Evolutionary conservation across 2,113 vertebrate species (phyloP), one percentile per base, ranked within the genome.

Genomic region (Xiphias gladius): DNA sequence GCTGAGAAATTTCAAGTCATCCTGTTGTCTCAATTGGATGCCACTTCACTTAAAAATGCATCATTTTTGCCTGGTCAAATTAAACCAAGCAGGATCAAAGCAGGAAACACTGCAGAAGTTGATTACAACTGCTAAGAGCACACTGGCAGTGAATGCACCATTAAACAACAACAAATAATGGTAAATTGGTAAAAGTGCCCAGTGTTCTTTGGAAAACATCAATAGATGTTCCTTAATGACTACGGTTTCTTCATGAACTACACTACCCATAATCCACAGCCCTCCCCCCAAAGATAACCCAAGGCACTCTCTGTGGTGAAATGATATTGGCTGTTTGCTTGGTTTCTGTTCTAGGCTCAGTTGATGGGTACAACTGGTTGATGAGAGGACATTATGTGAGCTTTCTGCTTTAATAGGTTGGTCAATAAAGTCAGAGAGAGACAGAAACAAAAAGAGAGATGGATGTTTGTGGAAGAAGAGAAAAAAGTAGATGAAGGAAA

Each of bases 381-480:
- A 92, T 80, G 79, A 82, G 88, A 69, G 63, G 83, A 76, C 84
- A 72, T 83, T 78, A 89, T 87, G 37, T 72, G 80, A 84, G 63
- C 80, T 76, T 74, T 87, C 73, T 80, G 88, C 85, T 91, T 85
- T 89, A 85, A 89, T 80, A 80, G 89, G 24, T 88, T 32, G 26
- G 71, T 92, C 91, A 52, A 94, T 91, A 80, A 13, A 10, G 19
- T 24, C 62, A 69, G 32, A 80, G 32, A 35, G 32, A 35, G 32
- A 35, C 3, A 39, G 32, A 52, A 1, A 22, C 4, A 66, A 9
- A 71, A 4, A 70, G 32, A 67, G 39, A 58, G 32, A 43, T 32
- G 30, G 54, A 78, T 8, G 39, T 11, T 12, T n/a, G 39, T 30
- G 39, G 28, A 37, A 59, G 69, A 79, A n/a, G 19, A 28, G 3